Evolutionary conservation across 2,888 invertebrate genomes (phyloP).

Genomic region (Hirtodrosophila duncani): DNA sequence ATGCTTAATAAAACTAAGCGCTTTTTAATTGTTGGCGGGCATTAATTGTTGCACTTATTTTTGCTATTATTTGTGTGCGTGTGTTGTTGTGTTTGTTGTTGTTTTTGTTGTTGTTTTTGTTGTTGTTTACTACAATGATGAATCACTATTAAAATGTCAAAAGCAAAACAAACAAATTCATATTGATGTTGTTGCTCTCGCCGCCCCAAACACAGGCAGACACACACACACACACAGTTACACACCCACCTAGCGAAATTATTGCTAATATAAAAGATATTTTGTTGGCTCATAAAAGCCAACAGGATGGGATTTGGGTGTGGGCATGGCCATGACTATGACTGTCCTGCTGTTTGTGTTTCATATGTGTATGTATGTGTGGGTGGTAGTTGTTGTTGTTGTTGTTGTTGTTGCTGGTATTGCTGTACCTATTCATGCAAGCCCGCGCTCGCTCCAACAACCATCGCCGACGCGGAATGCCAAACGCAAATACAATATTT

Average conservation of each 20-base stretch:
- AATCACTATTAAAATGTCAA: slow-evolving; percentile 53
- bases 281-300: slow-evolving; percentile 73
- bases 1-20: slow-evolving; percentile 42
- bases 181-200: slow-evolving; percentile 46
- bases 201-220: slow-evolving; percentile 21
- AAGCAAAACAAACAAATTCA: slow-evolving; percentile 53
- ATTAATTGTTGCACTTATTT: slow-evolving; percentile 17
- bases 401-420: slow-evolving; percentile 23
- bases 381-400: slow-evolving; percentile 20
- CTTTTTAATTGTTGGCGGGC: slow-evolving; percentile 57
- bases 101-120: slow-evolving; percentile 14
- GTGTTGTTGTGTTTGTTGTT: slow-evolving; percentile 18
- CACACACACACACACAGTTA: slow-evolving; percentile 7
- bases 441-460: slow-evolving; percentile 5
- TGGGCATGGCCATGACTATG: slow-evolving; percentile 12
- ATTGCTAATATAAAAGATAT: slow-evolving; percentile 74
- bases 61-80: slow-evolving; percentile 22
- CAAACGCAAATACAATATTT: slow-evolving; percentile 67
- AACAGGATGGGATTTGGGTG: slow-evolving; percentile 19
- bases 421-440: slow-evolving; percentile 46
- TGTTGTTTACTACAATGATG: slow-evolving; percentile 16
- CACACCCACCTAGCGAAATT: slow-evolving; percentile 70
- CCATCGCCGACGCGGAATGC: slow-evolving; percentile 31
- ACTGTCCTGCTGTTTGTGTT: slow-evolving; percentile 21
- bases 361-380: slow-evolving; percentile 19